These are phyloP conservation scores for Dendrocopos noguchii DNA, from an alignment of 2,113 vertebrate species.

Conservation along the genomic window DNA sequence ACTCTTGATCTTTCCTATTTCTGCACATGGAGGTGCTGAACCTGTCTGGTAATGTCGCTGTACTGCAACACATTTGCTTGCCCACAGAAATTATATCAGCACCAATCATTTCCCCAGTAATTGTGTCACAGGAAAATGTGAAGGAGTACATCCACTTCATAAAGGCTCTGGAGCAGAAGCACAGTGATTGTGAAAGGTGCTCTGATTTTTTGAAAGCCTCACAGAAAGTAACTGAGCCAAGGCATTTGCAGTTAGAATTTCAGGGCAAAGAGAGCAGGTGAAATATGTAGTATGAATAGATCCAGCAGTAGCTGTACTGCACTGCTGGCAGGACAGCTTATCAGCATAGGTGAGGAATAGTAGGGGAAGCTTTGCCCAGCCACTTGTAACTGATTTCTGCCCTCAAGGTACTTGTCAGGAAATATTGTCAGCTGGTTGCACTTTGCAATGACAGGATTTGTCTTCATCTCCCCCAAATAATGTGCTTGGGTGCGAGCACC, in stretches of 20 bases:
- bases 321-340: neutral
- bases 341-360: neutral
- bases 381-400: neutral
- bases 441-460: neutral
- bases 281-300: neutral
- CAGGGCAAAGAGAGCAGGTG: neutral
- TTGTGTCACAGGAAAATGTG: neutral
- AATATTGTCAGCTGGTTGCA: neutral
- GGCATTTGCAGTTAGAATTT: neutral
- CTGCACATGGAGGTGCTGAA: neutral
- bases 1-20: constrained; percentile 7
- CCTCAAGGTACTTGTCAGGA: neutral
- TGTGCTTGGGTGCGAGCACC: too few species aligned
- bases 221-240: neutral
- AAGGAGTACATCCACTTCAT: neutral
- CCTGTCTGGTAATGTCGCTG: neutral
- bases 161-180: neutral
- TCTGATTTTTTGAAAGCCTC: neutral
- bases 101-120: neutral
- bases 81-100: neutral
- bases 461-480: neutral
- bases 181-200: neutral
- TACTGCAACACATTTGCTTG: neutral
- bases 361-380: neutral
- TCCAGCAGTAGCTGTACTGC: neutral